These are phyloP conservation scores for Sitobion miscanthi DNA, from an alignment of 1,140 invertebrate species.

Conservation along the genomic window DNA sequence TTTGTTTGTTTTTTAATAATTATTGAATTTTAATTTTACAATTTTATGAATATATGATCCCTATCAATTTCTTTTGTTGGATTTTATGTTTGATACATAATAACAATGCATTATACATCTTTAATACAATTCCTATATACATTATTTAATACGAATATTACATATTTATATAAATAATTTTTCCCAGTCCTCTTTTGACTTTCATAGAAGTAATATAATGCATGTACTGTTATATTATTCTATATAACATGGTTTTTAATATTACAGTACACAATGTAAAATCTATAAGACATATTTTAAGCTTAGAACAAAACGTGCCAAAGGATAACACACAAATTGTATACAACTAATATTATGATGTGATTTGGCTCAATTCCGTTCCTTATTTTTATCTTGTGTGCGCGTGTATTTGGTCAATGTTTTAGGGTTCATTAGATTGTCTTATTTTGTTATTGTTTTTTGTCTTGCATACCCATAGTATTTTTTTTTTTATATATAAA, in stretches of 20 bases:
- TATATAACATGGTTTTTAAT: background rate
- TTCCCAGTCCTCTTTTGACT: background rate
- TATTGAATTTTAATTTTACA: constrained; percentile 25
- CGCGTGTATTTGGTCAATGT: constrained; percentile 50
- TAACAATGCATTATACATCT: background rate
- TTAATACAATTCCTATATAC: background rate
- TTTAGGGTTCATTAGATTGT: constrained; percentile 44
- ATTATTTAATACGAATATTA: constrained; percentile 6
- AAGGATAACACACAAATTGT: constrained; percentile 54
- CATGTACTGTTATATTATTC: background rate
- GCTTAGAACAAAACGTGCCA: constrained; percentile 51
- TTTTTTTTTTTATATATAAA: background rate
- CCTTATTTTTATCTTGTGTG: constrained; percentile 47
- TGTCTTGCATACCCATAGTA: background rate
- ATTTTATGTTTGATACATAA: constrained; percentile 22
- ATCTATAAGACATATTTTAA: constrained; percentile 40
- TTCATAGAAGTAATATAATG: background rate
- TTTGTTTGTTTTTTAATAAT: constrained; percentile 31
- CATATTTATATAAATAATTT: constrained; percentile 10
- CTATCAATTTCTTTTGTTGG: background rate
- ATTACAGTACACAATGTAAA: background rate
- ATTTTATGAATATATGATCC: background rate
- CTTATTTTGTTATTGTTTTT: constrained; percentile 40
- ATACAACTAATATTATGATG: constrained; percentile 48
- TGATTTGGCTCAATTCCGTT: constrained; percentile 54